phyloP scores from a whole-genome alignment of 2,797 vertebrate species.

The Centropyge bicolor region DNA sequence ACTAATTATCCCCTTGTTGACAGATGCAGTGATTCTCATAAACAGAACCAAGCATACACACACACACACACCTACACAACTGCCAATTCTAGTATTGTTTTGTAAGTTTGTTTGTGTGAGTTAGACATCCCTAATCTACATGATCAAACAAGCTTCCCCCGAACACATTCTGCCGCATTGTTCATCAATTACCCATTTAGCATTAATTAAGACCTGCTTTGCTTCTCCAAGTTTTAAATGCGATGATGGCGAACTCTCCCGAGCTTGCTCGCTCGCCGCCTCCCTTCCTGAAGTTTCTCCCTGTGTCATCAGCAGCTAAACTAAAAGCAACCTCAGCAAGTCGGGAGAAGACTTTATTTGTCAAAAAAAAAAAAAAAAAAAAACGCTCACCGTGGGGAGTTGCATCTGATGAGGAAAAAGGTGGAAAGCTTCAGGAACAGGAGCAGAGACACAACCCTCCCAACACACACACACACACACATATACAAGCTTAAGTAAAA shows the following conservation, averaged over 20 bases:
- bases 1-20: conserved; percentile 48
- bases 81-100: conserved; percentile 17
- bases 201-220: conserved; percentile 59
- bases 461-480: neutral
- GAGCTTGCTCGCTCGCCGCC: conserved; percentile 17
- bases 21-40: conserved; percentile 18
- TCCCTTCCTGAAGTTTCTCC: conserved; percentile 31
- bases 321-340: conserved; percentile 42
- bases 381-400: conserved; percentile 1
- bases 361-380: too few relatives aligned
- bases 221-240: conserved; percentile 48
- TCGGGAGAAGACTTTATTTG: conserved; percentile 15
- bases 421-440: neutral
- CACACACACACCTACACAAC: conserved; percentile 13
- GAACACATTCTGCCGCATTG: conserved; percentile 37
- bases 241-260: conserved; percentile 29
- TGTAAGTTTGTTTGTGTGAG: conserved; percentile 38
- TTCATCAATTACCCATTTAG: conserved; percentile 65
- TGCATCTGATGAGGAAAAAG: conserved; percentile 7
- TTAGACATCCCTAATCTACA: conserved; percentile 46
- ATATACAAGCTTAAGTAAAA: conserved; percentile 3
- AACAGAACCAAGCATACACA: neutral
- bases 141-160: conserved; percentile 56
- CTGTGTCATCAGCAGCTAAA: conserved; percentile 43
- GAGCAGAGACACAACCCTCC: neutral